phyloP scores from a whole-genome alignment of 2,797 vertebrate genomes.

The Poecilia gillii region DNA sequence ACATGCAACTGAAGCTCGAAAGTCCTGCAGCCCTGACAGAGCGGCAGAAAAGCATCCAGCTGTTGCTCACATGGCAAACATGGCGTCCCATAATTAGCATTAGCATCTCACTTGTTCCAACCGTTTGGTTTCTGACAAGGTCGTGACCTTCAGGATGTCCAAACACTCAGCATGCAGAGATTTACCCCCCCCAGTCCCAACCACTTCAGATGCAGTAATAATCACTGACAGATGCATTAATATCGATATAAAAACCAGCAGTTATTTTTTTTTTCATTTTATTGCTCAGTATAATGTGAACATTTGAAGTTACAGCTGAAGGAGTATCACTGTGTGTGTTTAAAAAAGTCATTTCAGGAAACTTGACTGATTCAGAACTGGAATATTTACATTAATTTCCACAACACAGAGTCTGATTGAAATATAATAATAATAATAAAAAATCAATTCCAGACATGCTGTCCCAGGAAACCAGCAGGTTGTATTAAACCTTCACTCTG shows the following conservation, averaged over 20 bases:
- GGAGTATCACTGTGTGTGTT: background rate
- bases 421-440: background rate
- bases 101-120: conserved; percentile 44
- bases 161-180: conserved; percentile 35
- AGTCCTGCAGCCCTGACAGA: background rate
- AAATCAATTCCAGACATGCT: background rate
- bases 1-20: background rate
- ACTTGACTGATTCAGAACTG: background rate
- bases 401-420: background rate
- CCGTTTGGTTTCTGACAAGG: conserved; percentile 46
- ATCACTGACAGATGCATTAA: conserved; percentile 56
- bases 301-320: background rate
- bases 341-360: background rate
- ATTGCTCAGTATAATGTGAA: background rate
- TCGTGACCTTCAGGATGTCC: conserved; percentile 49
- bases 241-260: conserved; percentile 2
- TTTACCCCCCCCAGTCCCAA: conserved; percentile 17
- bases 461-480: background rate
- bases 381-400: background rate
- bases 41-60: conserved; percentile 7
- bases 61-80: conserved; percentile 31
- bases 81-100: conserved; percentile 60
- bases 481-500: background rate
- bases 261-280: conserved; percentile 9
- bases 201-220: conserved; percentile 35